Evolutionary conservation across 2,113 vertebrate genomes (phyloP).

Genomic region (Ascaphus truei): DNA sequence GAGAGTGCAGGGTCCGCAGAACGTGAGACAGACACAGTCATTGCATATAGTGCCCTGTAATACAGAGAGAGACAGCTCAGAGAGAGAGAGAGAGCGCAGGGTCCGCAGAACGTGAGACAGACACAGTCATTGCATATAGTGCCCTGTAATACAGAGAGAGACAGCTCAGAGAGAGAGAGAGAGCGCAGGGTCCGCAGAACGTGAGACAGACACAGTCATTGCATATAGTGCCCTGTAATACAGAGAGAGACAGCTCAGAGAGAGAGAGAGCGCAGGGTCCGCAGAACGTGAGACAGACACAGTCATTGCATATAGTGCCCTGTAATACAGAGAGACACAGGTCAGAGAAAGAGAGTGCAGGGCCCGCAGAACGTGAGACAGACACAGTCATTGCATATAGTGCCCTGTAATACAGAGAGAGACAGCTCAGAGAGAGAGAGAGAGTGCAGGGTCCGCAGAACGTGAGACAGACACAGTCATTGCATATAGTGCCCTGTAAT

Average conservation of each 20-base stretch:
- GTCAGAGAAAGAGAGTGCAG: slow-evolving; percentile 46
- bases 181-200: slow-evolving; percentile 49
- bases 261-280: no score
- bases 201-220: slow-evolving; percentile 51
- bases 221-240: slow-evolving; percentile 45
- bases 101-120: no score
- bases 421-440: slow-evolving; percentile 2
- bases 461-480: no score
- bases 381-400: slow-evolving; percentile 51
- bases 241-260: background rate
- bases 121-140: no score
- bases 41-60: slow-evolving; percentile 47
- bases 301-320: no score
- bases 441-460: background rate
- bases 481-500: no score
- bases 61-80: background rate
- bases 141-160: no score
- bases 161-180: slow-evolving; percentile 22
- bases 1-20: slow-evolving; percentile 49
- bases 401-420: slow-evolving; percentile 39
- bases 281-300: no score
- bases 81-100: no score
- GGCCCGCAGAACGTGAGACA: slow-evolving; percentile 51
- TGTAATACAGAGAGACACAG: no score
- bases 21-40: slow-evolving; percentile 52